Evolutionary conservation across 2,113 vertebrate species (phyloP), one percentile per base, ranked within the genome.

Genomic region (Coptodon bakossiorum): DNA sequence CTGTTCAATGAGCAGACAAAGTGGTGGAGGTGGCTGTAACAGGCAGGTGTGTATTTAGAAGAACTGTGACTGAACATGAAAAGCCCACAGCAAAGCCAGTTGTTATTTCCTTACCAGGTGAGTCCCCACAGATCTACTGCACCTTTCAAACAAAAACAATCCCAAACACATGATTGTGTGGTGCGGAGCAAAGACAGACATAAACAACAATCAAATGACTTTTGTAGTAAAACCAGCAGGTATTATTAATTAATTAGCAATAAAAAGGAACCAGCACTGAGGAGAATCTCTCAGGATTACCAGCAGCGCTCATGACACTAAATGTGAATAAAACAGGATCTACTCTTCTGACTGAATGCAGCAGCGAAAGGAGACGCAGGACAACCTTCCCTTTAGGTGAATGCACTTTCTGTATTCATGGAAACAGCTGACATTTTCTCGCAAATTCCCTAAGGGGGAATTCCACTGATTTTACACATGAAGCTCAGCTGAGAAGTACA

Each of bases 61-160:
- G 80, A 92, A 71, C 80, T 53, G 56, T 84, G 86, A 87, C 68
- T 71, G 73, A 92, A 83, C 50, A 86, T 52, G 80, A 82, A 88
- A 87, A 86, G 71, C 27, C 56, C 54, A 73, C 38, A 82, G 85
- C 83, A 45, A 84, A 90, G 53, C 8, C 84, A 36, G 36, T 17
- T 85, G 73, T 76, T 84, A 40, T 80, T 83, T 81, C 56, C 43
- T 38, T 81, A 52, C 61, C 13, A 85, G 50, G 45, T 50, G 45
- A 76, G 57, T 81, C 88, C 31, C 63, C n/a, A 4, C 48, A 90
- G 80, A 85, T 59, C 29, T 29, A 2, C 61, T 31, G 34, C 81
- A 79, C 34, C 82, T 71, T 66, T 80, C 53, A 40, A 38, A 68
- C 81, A 50, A 78, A 86, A 84, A 84, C 50, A 43, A 22, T 24